phyloP scores from a whole-genome alignment of 2,797 vertebrate genomes.

The Lithobates sylvaticus region DNA sequence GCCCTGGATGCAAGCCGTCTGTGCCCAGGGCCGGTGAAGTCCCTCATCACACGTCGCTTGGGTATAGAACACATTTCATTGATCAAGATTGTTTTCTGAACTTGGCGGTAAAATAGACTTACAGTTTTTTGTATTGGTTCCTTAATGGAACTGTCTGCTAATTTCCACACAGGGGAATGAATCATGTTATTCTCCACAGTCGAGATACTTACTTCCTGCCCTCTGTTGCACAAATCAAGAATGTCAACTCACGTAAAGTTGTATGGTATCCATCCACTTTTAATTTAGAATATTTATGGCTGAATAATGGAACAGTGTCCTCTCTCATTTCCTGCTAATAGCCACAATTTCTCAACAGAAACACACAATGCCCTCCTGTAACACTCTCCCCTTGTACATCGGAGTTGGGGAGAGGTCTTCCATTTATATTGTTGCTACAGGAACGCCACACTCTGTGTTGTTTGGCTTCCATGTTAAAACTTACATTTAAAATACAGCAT shows the following conservation, averaged over 20 bases:
- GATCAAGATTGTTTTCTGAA: no score
- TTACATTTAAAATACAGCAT: no score
- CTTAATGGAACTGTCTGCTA: slow-evolving; percentile 44
- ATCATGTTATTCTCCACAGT: slow-evolving; percentile 22
- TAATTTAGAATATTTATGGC: slow-evolving; percentile 55
- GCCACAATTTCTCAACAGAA: slow-evolving; percentile 1
- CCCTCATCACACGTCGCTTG: no score
- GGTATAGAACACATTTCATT: no score
- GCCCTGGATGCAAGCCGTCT: no score
- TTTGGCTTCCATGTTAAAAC: no score
- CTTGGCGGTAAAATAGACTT: no score
- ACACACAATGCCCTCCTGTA: slow-evolving; percentile 9
- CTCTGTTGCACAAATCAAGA: slow-evolving; percentile 50
- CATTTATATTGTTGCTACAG: no score
- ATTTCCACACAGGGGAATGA: slow-evolving; percentile 33
- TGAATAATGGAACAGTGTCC: slow-evolving; percentile 32
- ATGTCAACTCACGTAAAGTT: slow-evolving; percentile 25
- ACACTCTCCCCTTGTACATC: not conserved
- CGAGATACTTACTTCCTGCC: slow-evolving; percentile 23
- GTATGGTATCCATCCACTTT: slow-evolving; percentile 29
- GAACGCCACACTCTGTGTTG: no score
- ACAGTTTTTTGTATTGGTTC: not conserved
- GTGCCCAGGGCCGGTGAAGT: no score
- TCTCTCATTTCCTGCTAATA: slow-evolving; percentile 48
- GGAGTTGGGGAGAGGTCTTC: no score